phyloP scores from a whole-genome alignment of 2,797 vertebrate species.

The Mormyrus proboscirostris region DNA sequence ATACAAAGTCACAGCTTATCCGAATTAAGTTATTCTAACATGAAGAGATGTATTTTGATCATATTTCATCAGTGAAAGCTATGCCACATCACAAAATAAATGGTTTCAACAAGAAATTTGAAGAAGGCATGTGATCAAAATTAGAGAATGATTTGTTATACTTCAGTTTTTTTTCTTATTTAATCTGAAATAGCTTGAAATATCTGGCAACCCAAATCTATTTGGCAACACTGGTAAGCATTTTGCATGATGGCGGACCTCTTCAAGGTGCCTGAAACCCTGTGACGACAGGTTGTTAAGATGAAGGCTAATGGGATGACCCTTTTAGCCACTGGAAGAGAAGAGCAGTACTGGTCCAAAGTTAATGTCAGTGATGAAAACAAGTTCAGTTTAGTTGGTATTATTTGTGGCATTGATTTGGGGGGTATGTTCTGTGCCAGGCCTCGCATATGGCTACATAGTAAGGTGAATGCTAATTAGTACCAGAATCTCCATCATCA shows the following conservation, averaged over 20 bases:
- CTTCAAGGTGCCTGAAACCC: background rate
- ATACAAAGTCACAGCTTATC: background rate
- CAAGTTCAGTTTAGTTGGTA: background rate
- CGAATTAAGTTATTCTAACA: background rate
- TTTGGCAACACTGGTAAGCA: background rate
- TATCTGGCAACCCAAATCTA: background rate
- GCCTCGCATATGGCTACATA: background rate
- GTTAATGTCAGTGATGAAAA: background rate
- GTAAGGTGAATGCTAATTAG: background rate
- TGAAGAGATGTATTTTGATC: background rate
- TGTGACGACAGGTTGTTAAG: background rate
- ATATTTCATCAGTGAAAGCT: background rate
- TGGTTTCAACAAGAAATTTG: background rate
- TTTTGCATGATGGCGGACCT: background rate
- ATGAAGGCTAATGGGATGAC: background rate
- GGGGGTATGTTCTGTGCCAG: background rate
- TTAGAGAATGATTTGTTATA: background rate
- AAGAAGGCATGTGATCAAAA: background rate
- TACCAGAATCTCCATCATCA: background rate
- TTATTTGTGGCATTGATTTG: background rate
- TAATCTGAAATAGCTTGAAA: background rate
- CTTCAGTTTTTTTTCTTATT: background rate
- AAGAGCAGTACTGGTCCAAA: background rate
- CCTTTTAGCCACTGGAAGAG: background rate
- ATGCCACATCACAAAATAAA: background rate